These are phyloP conservation scores for Mayetiola destructor DNA, from an alignment of 2,888 invertebrate species.

Conservation along the genomic window DNA sequence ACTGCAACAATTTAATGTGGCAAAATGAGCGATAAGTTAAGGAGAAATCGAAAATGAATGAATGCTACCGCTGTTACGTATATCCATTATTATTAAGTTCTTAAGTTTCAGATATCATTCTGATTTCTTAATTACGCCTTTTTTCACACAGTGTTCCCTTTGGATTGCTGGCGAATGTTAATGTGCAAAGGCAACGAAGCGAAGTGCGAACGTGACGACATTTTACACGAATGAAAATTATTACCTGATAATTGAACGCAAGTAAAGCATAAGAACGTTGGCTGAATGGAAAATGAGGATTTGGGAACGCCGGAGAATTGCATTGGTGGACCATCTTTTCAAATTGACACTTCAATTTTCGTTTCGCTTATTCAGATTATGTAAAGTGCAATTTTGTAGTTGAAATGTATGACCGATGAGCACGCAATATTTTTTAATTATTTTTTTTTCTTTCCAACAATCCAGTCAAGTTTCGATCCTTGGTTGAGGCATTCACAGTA, in stretches of 20 bases:
- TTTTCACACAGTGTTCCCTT: too few species aligned
- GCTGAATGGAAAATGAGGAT: background rate
- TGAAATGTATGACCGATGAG: slow-evolving; percentile 1
- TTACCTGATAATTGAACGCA: slow-evolving; percentile 8
- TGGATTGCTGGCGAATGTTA: too few species aligned
- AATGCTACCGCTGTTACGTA: slow-evolving; percentile 11
- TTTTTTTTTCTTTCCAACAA: background rate
- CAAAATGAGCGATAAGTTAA: too few species aligned
- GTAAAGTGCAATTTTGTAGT: background rate
- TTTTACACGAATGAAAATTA: slow-evolving; percentile 8
- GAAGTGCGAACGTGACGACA: slow-evolving; percentile 11
- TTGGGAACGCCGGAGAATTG: too few species aligned
- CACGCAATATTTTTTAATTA: background rate
- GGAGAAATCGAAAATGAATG: background rate
- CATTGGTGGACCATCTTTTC: too few species aligned
- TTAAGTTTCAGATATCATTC: too few species aligned
- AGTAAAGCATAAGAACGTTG: slow-evolving; percentile 1
- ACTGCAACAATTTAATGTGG: too few species aligned
- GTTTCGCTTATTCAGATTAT: background rate
- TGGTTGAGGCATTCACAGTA: too few species aligned
- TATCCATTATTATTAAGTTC: too few species aligned
- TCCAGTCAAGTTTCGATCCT: too few species aligned
- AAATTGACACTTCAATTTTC: slow-evolving; percentile 11
- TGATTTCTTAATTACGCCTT: too few species aligned
- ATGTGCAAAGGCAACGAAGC: background rate